Evolutionary conservation across 37 sponge, comb jelly and placozoan genomes (phyloP), one percentile per base, ranked within the genome.

Genomic region (Tethya wilhelma): DNA sequence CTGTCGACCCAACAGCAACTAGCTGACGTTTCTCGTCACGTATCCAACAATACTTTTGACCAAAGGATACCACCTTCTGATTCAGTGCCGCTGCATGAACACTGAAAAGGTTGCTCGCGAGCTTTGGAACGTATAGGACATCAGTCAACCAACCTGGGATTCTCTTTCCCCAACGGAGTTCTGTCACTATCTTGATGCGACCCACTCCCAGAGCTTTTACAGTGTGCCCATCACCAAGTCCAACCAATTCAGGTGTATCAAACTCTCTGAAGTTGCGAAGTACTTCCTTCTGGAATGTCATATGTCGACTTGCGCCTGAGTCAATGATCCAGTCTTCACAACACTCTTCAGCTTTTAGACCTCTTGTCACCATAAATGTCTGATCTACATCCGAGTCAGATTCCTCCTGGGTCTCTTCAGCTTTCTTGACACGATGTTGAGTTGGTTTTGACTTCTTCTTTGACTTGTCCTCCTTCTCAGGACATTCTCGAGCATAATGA

Each of bases 121-220:
- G 85, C 44, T 84, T 68, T 14, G 85, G 78, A n/a, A 84, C 85
- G 59, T 77, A 77, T 39, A 84, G 64, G 3, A 76, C 85, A 9
- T 72, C 41, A 20, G 40, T 38, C 73, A 81, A 60, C 29, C 38
- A 22, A 9, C 43, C 56, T 29, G 28, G n/a, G 7, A 29, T 80
- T 36, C 60, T 38, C 34, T 75, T 28, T 56, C 84, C 71, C 20
- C n/a, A 37, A 14, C 46, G 34, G 44, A 84, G 39, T 31, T 28
- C 29, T 56, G 59, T 65, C 2, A 8, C 67, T 6, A 84, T 5
- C 33, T 84, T 58, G 11, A 84, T 53, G 2, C 56, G 7, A 34
- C 84, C 75, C 29, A 22, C 31, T 17, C 84, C 84, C n/a, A 86
- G 29, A 26, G 86, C 86, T 33, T 78, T 20, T 2, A 86, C 74